phyloP scores from a whole-genome alignment of 2,888 invertebrate genomes.

The Carcina quercana region DNA sequence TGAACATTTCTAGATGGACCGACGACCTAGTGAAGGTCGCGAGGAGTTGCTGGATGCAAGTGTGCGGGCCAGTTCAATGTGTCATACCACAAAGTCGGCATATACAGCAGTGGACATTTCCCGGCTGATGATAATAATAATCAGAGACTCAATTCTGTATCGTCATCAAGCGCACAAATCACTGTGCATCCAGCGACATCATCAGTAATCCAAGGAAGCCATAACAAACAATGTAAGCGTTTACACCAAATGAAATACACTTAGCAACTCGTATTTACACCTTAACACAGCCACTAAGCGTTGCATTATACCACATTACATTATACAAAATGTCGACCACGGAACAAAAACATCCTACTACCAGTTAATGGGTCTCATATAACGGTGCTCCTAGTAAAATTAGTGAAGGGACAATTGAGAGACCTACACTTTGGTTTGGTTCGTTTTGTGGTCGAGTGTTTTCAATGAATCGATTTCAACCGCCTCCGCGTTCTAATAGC shows the following conservation, averaged over 20 bases:
- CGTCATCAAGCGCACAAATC: too few species aligned
- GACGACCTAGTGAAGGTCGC: too few species aligned
- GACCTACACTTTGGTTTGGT: too few species aligned
- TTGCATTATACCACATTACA: constrained; percentile 29
- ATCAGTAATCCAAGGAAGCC: too few species aligned
- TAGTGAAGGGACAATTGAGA: too few species aligned
- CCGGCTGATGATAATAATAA: neutral
- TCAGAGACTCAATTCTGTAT: neutral
- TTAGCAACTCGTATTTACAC: constrained; percentile 38
- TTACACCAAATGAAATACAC: constrained; percentile 25
- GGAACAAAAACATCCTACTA: constrained; percentile 39
- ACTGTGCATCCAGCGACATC: too few species aligned
- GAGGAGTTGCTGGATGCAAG: too few species aligned
- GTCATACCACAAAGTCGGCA: neutral
- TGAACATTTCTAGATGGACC: too few species aligned
- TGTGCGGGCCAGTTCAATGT: neutral
- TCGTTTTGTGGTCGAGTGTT: too few species aligned
- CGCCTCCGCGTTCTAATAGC: too few species aligned
- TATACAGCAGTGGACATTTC: neutral
- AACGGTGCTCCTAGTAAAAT: constrained; percentile 38
- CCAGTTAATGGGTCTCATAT: constrained; percentile 41
- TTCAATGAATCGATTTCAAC: too few species aligned
- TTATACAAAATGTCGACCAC: constrained; percentile 30
- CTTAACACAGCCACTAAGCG: constrained; percentile 33
- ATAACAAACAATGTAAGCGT: constrained; percentile 26